Conservation (phyloP, 2,888 invertebrate genomes). For the Psylliodes chrysocephalus region DNA sequence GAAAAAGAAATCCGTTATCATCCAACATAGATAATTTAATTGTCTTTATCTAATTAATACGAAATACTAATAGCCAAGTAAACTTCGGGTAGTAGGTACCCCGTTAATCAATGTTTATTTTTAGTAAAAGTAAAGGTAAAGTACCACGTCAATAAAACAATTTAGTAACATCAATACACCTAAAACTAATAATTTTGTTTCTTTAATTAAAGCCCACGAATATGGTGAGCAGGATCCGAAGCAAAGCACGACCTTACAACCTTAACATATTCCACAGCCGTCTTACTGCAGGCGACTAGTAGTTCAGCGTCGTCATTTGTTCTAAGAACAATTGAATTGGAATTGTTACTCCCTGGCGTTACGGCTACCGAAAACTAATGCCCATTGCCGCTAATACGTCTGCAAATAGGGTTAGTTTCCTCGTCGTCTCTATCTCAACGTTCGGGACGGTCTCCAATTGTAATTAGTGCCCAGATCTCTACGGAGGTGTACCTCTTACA, state of each 20-base stretch:
- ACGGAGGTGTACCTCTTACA: constrained; percentile 6
- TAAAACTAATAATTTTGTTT: too few species aligned
- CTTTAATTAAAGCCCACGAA: too few species aligned
- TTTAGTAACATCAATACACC: too few species aligned
- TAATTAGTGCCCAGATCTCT: constrained; percentile 29
- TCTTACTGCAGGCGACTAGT: constrained; percentile 34
- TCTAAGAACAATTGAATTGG: constrained; percentile 44
- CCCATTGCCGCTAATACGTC: constrained; percentile 32
- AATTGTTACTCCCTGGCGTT: constrained; percentile 37
- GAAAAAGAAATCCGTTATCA: too few species aligned
- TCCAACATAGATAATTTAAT: too few species aligned
- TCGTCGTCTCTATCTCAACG: constrained; percentile 28
- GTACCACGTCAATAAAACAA: too few species aligned
- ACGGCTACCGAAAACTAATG: constrained; percentile 32
- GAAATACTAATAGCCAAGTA: too few species aligned
- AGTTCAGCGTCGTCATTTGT: constrained; percentile 43
- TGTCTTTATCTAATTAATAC: too few species aligned
- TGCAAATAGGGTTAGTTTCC: constrained; percentile 37
- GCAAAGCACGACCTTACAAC: neutral
- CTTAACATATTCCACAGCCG: constrained; percentile 7
- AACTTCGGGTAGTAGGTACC: too few species aligned
- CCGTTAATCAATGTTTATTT: too few species aligned
- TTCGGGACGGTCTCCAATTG: constrained; percentile 38
- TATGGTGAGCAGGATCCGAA: too few species aligned
- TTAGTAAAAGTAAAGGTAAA: too few species aligned